Conservation (phyloP, 2,888 invertebrate species). For the Pammene aurita region DNA sequence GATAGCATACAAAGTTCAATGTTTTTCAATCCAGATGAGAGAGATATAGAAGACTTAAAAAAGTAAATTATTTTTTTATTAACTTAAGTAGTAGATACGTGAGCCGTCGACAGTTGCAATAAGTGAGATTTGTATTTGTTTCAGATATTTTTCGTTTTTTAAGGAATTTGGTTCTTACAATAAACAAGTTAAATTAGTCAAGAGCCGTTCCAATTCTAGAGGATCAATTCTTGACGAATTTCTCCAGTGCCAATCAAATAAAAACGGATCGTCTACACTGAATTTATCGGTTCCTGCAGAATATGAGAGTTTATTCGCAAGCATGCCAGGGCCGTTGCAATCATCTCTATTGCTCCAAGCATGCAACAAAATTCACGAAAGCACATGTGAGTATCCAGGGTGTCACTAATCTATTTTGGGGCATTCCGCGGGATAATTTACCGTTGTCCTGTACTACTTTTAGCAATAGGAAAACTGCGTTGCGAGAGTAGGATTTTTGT, state of each 20-base stretch:
- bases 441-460: too few relatives aligned
- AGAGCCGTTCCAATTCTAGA: conserved; percentile 75
- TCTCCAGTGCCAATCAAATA: conserved; percentile 56
- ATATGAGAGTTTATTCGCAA: conserved; percentile 54
- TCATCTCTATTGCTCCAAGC: conserved; percentile 57
- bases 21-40: conserved; percentile 78
- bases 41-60: conserved; percentile 82
- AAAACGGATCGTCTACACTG: conserved; percentile 53
- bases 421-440: too few relatives aligned
- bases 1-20: conserved; percentile 71
- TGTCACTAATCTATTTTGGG: conserved; percentile 8
- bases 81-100: background rate
- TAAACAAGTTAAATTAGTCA: conserved; percentile 74
- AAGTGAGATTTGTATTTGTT: conserved; percentile 47
- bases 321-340: conserved; percentile 42
- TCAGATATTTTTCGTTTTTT: conserved; percentile 82
- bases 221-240: conserved; percentile 77
- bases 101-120: background rate
- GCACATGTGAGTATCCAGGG: conserved; percentile 64
- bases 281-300: conserved; percentile 64
- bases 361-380: conserved; percentile 70
- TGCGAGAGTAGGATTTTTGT: too few relatives aligned
- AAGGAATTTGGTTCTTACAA: conserved; percentile 81
- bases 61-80: conserved; percentile 56
- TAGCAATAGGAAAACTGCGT: too few relatives aligned